Evolutionary conservation across 2,888 invertebrate species (phyloP).

Genomic region (Lasioglossum vierecki): DNA sequence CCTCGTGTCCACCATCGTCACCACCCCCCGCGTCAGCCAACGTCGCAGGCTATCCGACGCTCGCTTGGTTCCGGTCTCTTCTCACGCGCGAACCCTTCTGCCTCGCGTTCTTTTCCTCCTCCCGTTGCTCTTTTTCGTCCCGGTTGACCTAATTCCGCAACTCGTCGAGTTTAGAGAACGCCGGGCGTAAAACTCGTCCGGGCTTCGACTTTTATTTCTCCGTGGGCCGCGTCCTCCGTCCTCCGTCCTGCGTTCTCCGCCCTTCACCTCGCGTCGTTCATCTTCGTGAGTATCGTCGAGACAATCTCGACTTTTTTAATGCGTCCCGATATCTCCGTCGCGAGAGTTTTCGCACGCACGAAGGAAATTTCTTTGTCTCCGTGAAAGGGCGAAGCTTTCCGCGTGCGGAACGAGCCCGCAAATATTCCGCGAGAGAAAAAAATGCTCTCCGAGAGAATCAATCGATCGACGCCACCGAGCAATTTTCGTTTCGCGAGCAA

Average conservation of each 20-base stretch:
- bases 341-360: background rate
- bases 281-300: background rate
- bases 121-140: slow-evolving; percentile 43
- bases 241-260: background rate
- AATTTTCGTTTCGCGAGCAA: slow-evolving; percentile 21
- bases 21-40: background rate
- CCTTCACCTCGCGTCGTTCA: background rate
- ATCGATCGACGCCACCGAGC: background rate
- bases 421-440: slow-evolving; percentile 37
- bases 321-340: slow-evolving; percentile 17
- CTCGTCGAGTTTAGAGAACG: slow-evolving; percentile 57
- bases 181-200: slow-evolving; percentile 56
- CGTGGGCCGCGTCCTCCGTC: background rate
- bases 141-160: slow-evolving; percentile 67
- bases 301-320: slow-evolving; percentile 59
- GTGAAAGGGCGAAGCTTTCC: background rate
- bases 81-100: slow-evolving; percentile 62
- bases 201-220: slow-evolving; percentile 18
- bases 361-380: background rate
- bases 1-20: background rate
- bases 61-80: slow-evolving; percentile 50
- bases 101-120: slow-evolving; percentile 13
- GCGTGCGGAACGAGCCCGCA: background rate
- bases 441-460: background rate
- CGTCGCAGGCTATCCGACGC: slow-evolving; percentile 7